Percentiles rank a stretch among this genome's conserved stretches.
phyloP scores from a whole-genome alignment of 1,140 invertebrate genomes.

The Dreissena polymorpha region DNA sequence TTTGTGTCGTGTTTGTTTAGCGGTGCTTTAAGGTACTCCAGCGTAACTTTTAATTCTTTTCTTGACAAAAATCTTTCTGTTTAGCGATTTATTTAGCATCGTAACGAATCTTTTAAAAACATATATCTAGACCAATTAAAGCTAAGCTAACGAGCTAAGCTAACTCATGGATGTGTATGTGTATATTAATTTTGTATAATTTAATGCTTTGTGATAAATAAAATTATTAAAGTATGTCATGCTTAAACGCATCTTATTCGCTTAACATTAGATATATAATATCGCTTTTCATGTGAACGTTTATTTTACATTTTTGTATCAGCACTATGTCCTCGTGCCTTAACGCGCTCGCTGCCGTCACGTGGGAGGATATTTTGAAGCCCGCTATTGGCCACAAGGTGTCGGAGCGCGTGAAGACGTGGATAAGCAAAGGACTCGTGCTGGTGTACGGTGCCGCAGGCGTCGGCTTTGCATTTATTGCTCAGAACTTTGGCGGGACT shows the following conservation, averaged over 20 bases:
- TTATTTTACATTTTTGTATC: background rate
- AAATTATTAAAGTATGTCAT: no score
- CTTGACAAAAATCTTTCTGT: no score
- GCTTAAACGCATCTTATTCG: no score
- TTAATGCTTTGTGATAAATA: no score
- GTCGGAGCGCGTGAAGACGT: conserved; percentile 64
- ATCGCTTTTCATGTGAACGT: no score
- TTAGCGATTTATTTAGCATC: no score
- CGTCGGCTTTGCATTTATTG: conserved; percentile 87
- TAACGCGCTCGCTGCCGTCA: conserved; percentile 92
- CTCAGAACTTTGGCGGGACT: conserved; percentile 85
- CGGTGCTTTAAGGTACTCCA: conserved; percentile 74
- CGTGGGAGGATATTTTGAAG: conserved; percentile 90
- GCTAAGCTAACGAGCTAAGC: no score
- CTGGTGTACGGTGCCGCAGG: conserved; percentile 86
- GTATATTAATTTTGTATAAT: no score
- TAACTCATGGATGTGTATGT: no score
- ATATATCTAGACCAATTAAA: no score
- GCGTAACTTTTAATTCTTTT: background rate
- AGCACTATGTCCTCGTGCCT: conserved; percentile 85
- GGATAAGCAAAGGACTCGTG: conserved; percentile 77
- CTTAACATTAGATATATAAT: no score
- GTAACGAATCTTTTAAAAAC: no score
- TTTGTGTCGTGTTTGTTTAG: conserved; percentile 79
- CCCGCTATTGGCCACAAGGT: conserved; percentile 59